Evolutionary conservation across 2,113 vertebrate species (phyloP), one percentile per base, ranked within the genome.

Genomic region (Scartelaos histophorus): DNA sequence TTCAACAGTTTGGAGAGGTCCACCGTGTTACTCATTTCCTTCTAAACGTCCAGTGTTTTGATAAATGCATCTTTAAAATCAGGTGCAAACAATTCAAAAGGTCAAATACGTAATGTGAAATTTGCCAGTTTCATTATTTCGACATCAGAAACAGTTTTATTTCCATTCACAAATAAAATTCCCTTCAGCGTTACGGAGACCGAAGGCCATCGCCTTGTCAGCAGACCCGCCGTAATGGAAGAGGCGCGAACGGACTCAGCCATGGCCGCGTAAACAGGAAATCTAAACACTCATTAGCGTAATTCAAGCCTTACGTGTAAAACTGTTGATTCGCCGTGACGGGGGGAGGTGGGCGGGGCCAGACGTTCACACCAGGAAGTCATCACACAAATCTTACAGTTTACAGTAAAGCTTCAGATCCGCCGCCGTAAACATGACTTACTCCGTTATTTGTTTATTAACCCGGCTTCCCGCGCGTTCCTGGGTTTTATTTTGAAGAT

Each of bases 311-410:
- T 51, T 51, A 51, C 3, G 13, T 47, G 46, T 47, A 13, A 12
- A 24, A 57, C 21, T 1, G 22, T 24, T 35, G 29, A 29, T 11
- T 22, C 68, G 57, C 4, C 68, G 74, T 76, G 21, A 66, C 46
- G 57, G 35, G 43, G n/a, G 47, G 70, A 45, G 81, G 78, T 70
- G 74, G 68, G 70, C 73, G 67, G 81, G 68, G 69, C 46, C 61
- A 73, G 80, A 79, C 83, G 82, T 89, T 90, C 88, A 89, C 86
- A 85, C 85, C 88, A 91, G 91, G 91, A 91, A 92, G 88, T 91
- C 82, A 90, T 92, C 87, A 91, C 85, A 81, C 86, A 85, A 90
- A 90, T 91, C 86, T 82, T 84, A 87, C 84, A 74, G 81, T 89
- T 89, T 88, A 91, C 80, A 84, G 84, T 89, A 76, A 74, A 81